Base-by-base conservation (phyloP, 2,113 vertebrate species). In the Phrynocephalus versicolor region DNA sequence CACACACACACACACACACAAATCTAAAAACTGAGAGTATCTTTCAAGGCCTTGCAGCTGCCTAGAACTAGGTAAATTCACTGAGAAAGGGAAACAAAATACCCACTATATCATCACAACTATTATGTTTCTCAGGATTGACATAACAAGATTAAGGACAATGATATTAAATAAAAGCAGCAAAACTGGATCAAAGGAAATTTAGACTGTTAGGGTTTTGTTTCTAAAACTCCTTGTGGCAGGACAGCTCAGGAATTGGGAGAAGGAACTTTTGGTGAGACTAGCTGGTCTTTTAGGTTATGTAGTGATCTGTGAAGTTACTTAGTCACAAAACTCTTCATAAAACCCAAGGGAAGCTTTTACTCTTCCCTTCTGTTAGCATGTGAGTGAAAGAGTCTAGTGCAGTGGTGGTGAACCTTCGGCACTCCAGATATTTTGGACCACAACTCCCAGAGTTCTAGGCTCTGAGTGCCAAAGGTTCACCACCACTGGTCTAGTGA, bases 21-120 rank as follows among this genome's bases (percentile, higher is more conserved):
- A n/a, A n/a, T n/a, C 25, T 62, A 51, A 62, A 58, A 72, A 41
- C 30, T 3, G 41, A 33, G 25, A 71, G 27, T 51, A 30, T 80
- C 37, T 7, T 65, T 27, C 18, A 70, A 12, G 30, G 51, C 14
- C 14, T 37, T 33, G 15, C 25, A 67, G 37, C 27, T 21, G 6
- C 45, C 5, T 51, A 41, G 33, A 33, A 18, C 74, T 37, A 89
- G 39, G 27, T 33, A 39, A 87, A 78, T 84, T 84, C 51, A 81
- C 39, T 9, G 23, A 41, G 74, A 69, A 71, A 55, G 37, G n/a
- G 15, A 81, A 69, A 30, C 74, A 80, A 75, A 23, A 84, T 88
- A 81, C 73, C 7, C 21, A 45, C 10, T 27, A 25, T 37, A 65
- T 70, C 67, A 70, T 4, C 33, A 33, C 33, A 35, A 33, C n/a